A percentile compares a stretch with the other conserved stretches of the same genome.
These are phyloP conservation scores for Lingula anatina DNA, from an alignment of 2,888 invertebrate species.

Conservation along the genomic window DNA sequence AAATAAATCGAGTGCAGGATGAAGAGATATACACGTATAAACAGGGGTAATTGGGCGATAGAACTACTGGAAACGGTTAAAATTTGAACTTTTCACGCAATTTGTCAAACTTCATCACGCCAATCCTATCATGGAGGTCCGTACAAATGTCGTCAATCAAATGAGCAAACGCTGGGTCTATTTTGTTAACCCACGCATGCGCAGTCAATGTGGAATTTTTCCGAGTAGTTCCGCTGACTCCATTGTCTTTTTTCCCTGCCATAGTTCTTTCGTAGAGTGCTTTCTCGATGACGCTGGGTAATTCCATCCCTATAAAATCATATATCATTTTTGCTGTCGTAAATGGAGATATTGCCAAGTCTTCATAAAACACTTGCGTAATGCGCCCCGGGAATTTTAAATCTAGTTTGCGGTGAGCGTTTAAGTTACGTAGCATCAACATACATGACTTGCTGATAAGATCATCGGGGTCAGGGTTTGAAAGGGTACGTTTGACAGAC, in stretches of 20 bases:
- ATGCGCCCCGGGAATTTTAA: conserved; percentile 10
- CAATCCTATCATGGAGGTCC: no score
- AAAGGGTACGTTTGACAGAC: no score
- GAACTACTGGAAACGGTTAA: no score
- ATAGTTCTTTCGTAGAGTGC: conserved; percentile 14
- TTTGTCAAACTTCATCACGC: no score
- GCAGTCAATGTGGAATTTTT: conserved; percentile 14
- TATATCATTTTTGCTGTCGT: conserved; percentile 11
- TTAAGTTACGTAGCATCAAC: conserved; percentile 12
- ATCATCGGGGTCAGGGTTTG: no score
- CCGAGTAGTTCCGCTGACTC: conserved; percentile 12
- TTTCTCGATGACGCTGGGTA: conserved; percentile 7
- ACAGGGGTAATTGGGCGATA: no score
- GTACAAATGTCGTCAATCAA: no score
- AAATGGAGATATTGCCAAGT: conserved; percentile 13
- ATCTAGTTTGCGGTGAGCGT: conserved; percentile 8
- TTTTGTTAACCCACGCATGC: conserved; percentile 13
- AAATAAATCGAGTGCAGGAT: no score
- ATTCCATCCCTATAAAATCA: conserved; percentile 12
- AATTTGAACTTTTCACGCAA: no score
- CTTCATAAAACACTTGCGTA: conserved; percentile 11
- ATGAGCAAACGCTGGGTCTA: no score
- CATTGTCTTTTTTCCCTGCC: conserved; percentile 11
- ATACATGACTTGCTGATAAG: conserved; percentile 9
- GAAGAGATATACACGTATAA: no score